Base-by-base conservation (phyloP, 2,113 vertebrate species). In the Bujurquina vittata region DNA sequence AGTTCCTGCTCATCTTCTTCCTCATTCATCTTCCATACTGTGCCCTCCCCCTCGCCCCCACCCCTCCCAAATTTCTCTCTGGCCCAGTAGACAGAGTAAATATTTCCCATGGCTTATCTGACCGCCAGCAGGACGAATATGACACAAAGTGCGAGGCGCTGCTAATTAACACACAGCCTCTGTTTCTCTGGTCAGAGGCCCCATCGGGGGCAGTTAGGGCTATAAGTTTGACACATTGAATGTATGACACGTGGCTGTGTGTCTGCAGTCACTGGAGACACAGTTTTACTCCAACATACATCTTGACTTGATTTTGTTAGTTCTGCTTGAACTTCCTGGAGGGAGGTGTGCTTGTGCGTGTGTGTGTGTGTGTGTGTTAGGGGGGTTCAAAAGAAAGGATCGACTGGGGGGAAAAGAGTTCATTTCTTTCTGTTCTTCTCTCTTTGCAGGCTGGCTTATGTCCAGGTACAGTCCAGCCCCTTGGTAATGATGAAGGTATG, bases 91-190 rank as follows among this genome's bases (percentile, higher is more conserved):
- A 88, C 85, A 69, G 67, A 87, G 88, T 91, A 93, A 93, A 95
- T 92, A 94, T 94, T 95, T 95, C 93, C 93, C 93, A 94, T 94
- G 93, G 91, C 94, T 93, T 94, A 90, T 92, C 87, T 94, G 91
- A 93, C 91, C 89, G 62, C 83, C 80, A 77, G 87, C 74, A 79
- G 75, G 43, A 77, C 31, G 22, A 84, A 88, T 78, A 58, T 84
- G 85, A 89, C 89, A 91, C 84, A 81, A 85, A 86, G 85, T 79
- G 62, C 29, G 67, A 83, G 43, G 84, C 60, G 63, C 75, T 5
- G 46, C 84, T 93, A 94, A 94, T 94, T 93, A 94, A 93, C 84
- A 31, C 59, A 20, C 58, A n/a, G 84, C 77, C 62, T 83, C 60
- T 14, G 12, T 78, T 75, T 26, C 15, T 73, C 1, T 6, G 84